phyloP scores from a whole-genome alignment of 2,113 vertebrate genomes.

The Macroglossus sobrinus region DNA sequence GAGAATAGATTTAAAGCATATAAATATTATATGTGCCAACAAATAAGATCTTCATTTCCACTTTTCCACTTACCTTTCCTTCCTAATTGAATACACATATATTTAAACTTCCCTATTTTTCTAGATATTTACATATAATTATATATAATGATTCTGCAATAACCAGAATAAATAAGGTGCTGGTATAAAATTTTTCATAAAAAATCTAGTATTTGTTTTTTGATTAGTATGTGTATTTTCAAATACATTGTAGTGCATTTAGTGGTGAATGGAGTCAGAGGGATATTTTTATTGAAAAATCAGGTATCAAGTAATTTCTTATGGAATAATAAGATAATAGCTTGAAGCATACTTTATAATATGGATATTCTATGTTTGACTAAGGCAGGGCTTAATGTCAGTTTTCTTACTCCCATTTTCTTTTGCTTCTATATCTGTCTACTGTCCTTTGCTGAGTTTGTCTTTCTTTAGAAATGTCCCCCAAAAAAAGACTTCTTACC shows the following conservation, averaged over 20 bases:
- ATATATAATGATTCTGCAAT: neutral
- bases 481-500: neutral
- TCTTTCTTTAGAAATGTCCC: neutral
- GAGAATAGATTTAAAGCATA: neutral
- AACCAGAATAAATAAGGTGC: neutral
- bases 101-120: neutral
- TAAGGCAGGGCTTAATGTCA: neutral
- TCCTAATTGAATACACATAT: neutral
- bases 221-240: neutral
- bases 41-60: neutral
- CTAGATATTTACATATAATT: neutral
- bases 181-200: neutral
- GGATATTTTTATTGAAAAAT: neutral
- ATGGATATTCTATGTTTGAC: neutral
- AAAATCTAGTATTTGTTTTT: neutral
- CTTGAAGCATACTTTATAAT: neutral
- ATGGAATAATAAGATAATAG: neutral
- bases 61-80: neutral
- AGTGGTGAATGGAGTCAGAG: neutral
- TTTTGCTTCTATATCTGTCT: neutral
- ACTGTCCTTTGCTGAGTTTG: neutral
- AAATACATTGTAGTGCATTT: neutral
- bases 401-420: neutral
- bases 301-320: neutral
- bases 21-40: neutral